phyloP scores from a whole-genome alignment of 2,797 vertebrate genomes.

The Esox lucius region DNA sequence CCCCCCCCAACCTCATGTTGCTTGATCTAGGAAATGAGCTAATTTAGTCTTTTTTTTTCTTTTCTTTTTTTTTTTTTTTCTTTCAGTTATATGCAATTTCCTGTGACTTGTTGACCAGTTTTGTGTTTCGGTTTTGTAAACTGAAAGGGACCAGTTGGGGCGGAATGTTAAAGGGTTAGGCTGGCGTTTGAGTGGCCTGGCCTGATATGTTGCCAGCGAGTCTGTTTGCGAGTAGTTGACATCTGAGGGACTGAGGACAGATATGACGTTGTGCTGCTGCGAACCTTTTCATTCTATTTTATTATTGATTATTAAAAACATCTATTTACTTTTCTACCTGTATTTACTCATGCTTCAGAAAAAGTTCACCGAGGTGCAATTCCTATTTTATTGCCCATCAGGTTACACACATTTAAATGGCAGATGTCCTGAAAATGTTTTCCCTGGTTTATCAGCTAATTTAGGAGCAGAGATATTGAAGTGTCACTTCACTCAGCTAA shows the following conservation, averaged over 20 bases:
- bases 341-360: constrained; percentile 23
- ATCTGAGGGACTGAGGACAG: constrained; percentile 40
- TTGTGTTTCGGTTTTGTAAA: constrained; percentile 18
- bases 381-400: constrained; percentile 47
- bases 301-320: constrained; percentile 52
- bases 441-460: background rate
- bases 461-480: background rate
- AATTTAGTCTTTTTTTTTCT: constrained; percentile 24
- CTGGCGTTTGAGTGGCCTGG: constrained; percentile 14
- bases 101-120: constrained; percentile 21
- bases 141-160: constrained; percentile 14
- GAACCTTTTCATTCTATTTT: constrained; percentile 71
- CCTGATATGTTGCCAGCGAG: constrained; percentile 20
- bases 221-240: constrained; percentile 36
- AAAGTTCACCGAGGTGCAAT: background rate
- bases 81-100: constrained; percentile 48
- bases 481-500: background rate
- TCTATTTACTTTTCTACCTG: constrained; percentile 29
- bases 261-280: constrained; percentile 67
- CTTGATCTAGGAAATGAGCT: background rate
- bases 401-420: background rate
- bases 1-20: background rate
- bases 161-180: constrained; percentile 38
- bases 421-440: background rate
- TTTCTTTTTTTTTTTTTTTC: constrained; percentile 28